phyloP scores from a whole-genome alignment of 92 coral and sea anemone species.

The Porites cylindrica region DNA sequence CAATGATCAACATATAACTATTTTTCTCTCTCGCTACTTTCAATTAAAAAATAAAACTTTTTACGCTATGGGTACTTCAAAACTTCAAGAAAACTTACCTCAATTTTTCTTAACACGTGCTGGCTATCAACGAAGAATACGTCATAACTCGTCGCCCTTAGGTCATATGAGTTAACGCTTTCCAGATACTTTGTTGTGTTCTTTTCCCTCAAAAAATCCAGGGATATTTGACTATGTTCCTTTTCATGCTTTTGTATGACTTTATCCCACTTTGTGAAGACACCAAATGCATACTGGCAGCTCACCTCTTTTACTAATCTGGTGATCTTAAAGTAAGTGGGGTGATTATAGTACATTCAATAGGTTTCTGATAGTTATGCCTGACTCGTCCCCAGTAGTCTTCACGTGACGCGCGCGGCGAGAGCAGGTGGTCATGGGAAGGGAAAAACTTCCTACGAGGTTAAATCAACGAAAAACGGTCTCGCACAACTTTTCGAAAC shows the following conservation, averaged over 20 bases:
- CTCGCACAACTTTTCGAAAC: no score
- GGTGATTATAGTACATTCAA: no score
- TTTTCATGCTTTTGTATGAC: neutral
- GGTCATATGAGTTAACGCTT: neutral
- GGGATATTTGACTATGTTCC: neutral
- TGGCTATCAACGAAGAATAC: neutral
- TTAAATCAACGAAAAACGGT: no score
- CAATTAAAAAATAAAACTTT: no score
- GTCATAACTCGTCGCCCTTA: neutral
- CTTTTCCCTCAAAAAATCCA: neutral
- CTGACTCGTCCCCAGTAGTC: no score
- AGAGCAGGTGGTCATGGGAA: no score
- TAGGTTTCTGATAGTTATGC: no score
- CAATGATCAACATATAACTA: no score
- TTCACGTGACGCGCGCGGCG: no score
- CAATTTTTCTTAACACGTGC: neutral
- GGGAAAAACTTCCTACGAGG: no score
- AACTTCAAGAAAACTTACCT: neutral
- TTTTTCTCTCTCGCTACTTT: no score
- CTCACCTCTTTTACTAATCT: neutral
- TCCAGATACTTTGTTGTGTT: neutral
- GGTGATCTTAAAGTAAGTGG: neutral
- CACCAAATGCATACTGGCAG: constrained; percentile 12
- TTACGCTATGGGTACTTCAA: no score
- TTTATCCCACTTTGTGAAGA: constrained; percentile 23